These are phyloP conservation scores for Tipula unca DNA, from an alignment of 2,888 invertebrate species.

Conservation along the genomic window DNA sequence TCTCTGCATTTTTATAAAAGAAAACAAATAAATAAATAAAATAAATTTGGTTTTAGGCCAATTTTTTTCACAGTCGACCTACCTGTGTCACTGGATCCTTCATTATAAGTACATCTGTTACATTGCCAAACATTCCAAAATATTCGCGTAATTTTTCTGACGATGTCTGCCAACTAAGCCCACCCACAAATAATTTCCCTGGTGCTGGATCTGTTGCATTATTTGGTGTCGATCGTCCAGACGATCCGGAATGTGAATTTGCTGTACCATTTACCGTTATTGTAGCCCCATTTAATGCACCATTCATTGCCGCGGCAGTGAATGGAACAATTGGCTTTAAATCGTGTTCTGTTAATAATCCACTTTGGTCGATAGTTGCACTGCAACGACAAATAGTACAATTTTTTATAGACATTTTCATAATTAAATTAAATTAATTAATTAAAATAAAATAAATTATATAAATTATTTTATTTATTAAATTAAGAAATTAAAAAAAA, in stretches of 20 bases:
- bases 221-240: conserved; percentile 67
- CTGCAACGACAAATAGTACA: conserved; percentile 17
- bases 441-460: conserved; percentile 18
- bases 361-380: conserved; percentile 38
- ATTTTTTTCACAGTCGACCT: conserved; percentile 33
- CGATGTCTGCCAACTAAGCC: conserved; percentile 89
- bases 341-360: conserved; percentile 38
- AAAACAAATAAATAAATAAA: conserved; percentile 16
- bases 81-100: conserved; percentile 92
- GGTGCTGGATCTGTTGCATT: conserved; percentile 62
- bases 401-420: conserved; percentile 20
- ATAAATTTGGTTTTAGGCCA: too few relatives aligned
- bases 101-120: conserved; percentile 88
- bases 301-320: conserved; percentile 25
- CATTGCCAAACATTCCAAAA: conserved; percentile 85
- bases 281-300: conserved; percentile 24
- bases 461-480: conserved; percentile 14
- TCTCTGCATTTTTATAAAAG: conserved; percentile 54
- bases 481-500: conserved; percentile 9
- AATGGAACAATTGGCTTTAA: conserved; percentile 37
- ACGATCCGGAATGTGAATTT: conserved; percentile 54
- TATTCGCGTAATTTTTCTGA: conserved; percentile 87
- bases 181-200: conserved; percentile 83
- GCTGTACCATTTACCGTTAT: conserved; percentile 30
- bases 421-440: background rate